Conservation (phyloP, 1,140 invertebrate species). For the Octopus bimaculoides region DNA sequence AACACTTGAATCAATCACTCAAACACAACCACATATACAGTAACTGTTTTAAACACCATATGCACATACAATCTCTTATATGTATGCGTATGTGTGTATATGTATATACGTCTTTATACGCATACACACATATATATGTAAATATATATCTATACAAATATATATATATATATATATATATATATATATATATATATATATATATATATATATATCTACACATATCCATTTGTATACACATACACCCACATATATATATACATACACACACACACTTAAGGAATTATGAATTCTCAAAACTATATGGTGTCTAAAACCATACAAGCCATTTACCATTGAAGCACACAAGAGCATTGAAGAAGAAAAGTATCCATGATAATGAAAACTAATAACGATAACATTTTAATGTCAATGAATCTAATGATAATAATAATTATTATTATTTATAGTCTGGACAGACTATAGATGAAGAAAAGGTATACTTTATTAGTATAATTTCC, state of each 20-base stretch:
- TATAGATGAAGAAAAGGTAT: conserved; percentile 9
- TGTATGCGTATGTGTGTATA: background rate
- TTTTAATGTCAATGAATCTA: background rate
- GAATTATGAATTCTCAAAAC: background rate
- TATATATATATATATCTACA: background rate
- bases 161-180: background rate
- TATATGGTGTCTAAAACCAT: background rate
- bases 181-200: background rate
- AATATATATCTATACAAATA: background rate
- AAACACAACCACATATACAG: no score
- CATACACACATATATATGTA: background rate
- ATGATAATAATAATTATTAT: no score
- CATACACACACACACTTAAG: background rate
- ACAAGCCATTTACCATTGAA: background rate
- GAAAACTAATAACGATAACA: background rate
- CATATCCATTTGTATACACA: background rate
- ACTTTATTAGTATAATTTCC: no score
- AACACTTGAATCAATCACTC: no score
- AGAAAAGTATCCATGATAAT: background rate
- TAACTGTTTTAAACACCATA: no score
- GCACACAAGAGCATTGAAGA: background rate
- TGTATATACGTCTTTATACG: background rate
- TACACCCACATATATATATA: background rate
- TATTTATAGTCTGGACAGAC: background rate
- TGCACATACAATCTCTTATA: no score